Base-by-base conservation (phyloP, 2,113 vertebrate species). In the Rhadina sibilatrix region DNA sequence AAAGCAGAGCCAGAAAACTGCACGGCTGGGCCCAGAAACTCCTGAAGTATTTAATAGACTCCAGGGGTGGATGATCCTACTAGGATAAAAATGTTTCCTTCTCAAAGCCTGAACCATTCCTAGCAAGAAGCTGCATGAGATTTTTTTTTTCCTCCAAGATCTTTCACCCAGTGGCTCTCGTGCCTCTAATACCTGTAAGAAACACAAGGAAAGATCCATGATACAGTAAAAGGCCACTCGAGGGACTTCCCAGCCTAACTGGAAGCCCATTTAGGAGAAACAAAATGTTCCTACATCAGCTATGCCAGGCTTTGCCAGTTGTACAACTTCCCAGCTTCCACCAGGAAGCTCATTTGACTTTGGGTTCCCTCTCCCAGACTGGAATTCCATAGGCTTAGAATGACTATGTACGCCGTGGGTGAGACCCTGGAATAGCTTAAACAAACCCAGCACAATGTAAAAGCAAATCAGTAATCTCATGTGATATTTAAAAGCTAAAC, bases 401-500 rank as follows among this genome's bases (percentile, higher is more conserved):
- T 75, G 40, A 47, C 54, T 25, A 1, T 27, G 47, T 11, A 47
- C 12, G 44, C 49, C 37, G 5, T 31, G 77, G 23, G 78, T 52
- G 70, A 96, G 57, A 88, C 52, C 71, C 79, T 74, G 57, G 79
- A 76, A 49, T 11, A 84, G 64, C 91, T 96, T 68, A 88, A 96
- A 93, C 61, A 97, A 94, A 88, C 57, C 35, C 37, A 81, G 42
- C 54, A 30, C 72, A 56, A 72, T 37, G 76, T 89, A 80, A 93
- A 89, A 93, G 90, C 53, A 96, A 95, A 95, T 91, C 91, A 42
- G 87, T 78, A 86, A 94, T 82, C 94, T 93, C 91, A 96, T 89
- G 93, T 88, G 91, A 94, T 97, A 94, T 96, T 97, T 95, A 93
- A 90, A 95, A 90, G 76, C 90, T 93, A 96, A 96, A 97, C 87